Evolutionary conservation across 2,888 invertebrate genomes (phyloP).

Genomic region (Orthosia gracilis): DNA sequence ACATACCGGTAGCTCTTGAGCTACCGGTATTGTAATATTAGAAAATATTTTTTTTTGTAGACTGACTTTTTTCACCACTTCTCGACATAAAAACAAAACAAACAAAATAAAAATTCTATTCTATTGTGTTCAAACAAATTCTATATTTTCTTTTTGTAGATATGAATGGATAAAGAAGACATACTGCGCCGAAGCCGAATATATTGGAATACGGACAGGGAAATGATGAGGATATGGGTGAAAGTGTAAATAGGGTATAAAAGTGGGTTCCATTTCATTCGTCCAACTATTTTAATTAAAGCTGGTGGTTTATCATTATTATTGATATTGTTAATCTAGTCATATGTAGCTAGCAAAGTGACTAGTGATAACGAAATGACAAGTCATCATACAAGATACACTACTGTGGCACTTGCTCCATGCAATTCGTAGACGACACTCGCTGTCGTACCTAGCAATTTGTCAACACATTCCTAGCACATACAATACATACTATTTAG

Average conservation of each 20-base stretch:
- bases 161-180: no score
- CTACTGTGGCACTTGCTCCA: background rate
- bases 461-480: conserved; percentile 24
- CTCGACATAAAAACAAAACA: no score
- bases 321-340: background rate
- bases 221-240: no score
- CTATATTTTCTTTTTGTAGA: no score
- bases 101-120: no score
- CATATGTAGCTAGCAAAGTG: background rate
- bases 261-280: background rate
- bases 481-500: conserved; percentile 25
- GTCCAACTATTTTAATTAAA: background rate
- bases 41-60: background rate
- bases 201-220: no score
- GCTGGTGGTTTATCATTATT: background rate
- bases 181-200: no score
- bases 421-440: conserved; percentile 22
- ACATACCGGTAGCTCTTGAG: no score
- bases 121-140: no score
- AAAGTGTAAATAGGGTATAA: no score
- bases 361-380: background rate
- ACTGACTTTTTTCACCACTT: background rate
- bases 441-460: background rate
- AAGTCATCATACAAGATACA: background rate
- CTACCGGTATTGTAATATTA: background rate